Evolutionary conservation across 1,140 invertebrate species (phyloP).

Genomic region (Saxidomus purpurata): DNA sequence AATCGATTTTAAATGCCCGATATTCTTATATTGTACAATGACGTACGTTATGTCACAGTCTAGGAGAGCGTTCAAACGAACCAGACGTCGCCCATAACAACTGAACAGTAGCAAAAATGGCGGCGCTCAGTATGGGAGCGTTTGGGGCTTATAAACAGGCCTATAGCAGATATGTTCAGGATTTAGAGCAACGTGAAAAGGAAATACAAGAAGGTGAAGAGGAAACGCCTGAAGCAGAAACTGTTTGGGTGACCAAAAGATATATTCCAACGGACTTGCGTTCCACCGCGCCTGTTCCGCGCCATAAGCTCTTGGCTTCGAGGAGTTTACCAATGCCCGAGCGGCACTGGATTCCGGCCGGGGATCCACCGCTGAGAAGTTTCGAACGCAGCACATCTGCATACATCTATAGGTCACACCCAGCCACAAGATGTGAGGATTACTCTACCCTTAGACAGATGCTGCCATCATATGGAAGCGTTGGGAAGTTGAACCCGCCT

Average conservation of each 20-base stretch:
- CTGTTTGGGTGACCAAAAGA: slow-evolving; percentile 82
- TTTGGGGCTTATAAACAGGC: slow-evolving; percentile 79
- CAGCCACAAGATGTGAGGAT: slow-evolving; percentile 80
- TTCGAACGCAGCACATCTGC: slow-evolving; percentile 73
- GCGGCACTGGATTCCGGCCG: slow-evolving; percentile 80
- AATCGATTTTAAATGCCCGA: slow-evolving; percentile 46
- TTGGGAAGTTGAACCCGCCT: slow-evolving; percentile 69
- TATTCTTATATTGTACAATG: background rate
- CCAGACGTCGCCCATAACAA: slow-evolving; percentile 60
- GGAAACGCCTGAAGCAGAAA: slow-evolving; percentile 64
- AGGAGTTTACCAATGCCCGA: slow-evolving; percentile 65
- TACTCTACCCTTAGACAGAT: slow-evolving; percentile 85
- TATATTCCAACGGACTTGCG: slow-evolving; percentile 82
- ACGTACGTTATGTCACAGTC: slow-evolving; percentile 38
- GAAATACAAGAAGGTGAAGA: slow-evolving; percentile 46
- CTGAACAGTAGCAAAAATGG: slow-evolving; percentile 75
- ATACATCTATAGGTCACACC: slow-evolving; percentile 73
- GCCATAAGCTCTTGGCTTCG: slow-evolving; percentile 78
- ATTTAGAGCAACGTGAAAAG: slow-evolving; percentile 70
- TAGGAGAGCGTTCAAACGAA: slow-evolving; percentile 11
- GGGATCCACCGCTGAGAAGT: slow-evolving; percentile 76
- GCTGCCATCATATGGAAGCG: slow-evolving; percentile 79
- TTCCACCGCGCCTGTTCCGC: slow-evolving; percentile 80
- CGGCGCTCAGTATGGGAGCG: slow-evolving; percentile 79
- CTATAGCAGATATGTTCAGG: slow-evolving; percentile 75